Conservation (phyloP, 1,140 invertebrate species). For the Eufriesea mexicana region DNA sequence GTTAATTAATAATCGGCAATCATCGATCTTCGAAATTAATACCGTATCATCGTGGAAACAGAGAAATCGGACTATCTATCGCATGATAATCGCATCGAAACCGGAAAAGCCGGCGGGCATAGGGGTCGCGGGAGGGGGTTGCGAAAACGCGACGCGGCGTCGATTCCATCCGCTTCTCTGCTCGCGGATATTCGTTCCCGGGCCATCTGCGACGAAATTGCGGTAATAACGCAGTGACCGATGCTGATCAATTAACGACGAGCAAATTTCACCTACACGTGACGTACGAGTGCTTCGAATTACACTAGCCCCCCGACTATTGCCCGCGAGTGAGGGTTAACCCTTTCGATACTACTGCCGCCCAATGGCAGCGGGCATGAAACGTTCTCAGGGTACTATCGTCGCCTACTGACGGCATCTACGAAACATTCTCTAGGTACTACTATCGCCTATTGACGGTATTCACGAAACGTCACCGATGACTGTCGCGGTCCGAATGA, state of each 20-base stretch:
- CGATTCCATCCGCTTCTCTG: conserved; percentile 1
- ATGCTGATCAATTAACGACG: conserved; percentile 22
- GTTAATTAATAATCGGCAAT: conserved; percentile 12
- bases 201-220: conserved; percentile 12
- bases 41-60: neutral
- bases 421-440: too few relatives aligned
- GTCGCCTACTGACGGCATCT: too few relatives aligned
- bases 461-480: too few relatives aligned
- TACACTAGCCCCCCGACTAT: too few relatives aligned
- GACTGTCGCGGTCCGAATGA: too few relatives aligned
- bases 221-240: neutral
- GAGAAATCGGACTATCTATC: conserved; percentile 13
- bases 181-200: neutral
- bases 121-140: neutral
- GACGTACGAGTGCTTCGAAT: neutral
- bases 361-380: too few relatives aligned
- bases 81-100: conserved; percentile 12
- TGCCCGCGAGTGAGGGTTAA: too few relatives aligned
- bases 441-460: too few relatives aligned
- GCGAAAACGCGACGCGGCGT: neutral
- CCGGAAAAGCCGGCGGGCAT: conserved; percentile 8
- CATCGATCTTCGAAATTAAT: conserved; percentile 15
- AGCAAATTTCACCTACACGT: neutral
- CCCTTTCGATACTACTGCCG: too few relatives aligned
- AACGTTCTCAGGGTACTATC: too few relatives aligned